Percentiles rank a stretch among this genome's conserved stretches.
These are phyloP conservation scores for Agrochola lychnidis DNA, from an alignment of 2,888 invertebrate genomes.

Conservation along the genomic window DNA sequence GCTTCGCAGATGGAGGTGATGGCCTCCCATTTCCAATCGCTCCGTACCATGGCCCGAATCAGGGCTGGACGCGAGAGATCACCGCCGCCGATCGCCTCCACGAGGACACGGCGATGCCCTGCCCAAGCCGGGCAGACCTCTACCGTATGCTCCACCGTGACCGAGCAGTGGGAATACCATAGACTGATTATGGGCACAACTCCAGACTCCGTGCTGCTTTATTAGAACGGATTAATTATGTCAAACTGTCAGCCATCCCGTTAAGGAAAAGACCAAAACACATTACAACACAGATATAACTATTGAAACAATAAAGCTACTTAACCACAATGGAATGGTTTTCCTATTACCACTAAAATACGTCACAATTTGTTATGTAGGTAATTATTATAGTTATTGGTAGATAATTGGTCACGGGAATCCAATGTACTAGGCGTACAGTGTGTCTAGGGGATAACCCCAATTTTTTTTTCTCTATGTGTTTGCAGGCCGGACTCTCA, in stretches of 20 bases:
- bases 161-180: no score
- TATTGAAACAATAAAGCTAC: constrained; percentile 1
- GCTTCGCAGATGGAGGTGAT: no score
- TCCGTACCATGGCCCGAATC: no score
- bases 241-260: not conserved
- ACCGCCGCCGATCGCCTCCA: no score
- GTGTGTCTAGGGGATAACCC: not conserved
- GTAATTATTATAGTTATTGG: not conserved
- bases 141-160: no score
- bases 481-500: not conserved
- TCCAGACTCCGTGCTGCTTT: no score
- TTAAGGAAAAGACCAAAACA: not conserved
- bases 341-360: not conserved
- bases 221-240: not conserved
- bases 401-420: not conserved
- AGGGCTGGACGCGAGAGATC: no score
- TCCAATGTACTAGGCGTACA: not conserved
- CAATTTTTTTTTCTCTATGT: not conserved
- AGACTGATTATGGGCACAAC: no score
- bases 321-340: not conserved
- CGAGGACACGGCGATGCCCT: no score
- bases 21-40: no score
- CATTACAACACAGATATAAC: not conserved
- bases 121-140: no score
- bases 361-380: constrained; percentile 8